Evolutionary conservation across 2,113 vertebrate species (phyloP).

Genomic region (Stegastes partitus): DNA sequence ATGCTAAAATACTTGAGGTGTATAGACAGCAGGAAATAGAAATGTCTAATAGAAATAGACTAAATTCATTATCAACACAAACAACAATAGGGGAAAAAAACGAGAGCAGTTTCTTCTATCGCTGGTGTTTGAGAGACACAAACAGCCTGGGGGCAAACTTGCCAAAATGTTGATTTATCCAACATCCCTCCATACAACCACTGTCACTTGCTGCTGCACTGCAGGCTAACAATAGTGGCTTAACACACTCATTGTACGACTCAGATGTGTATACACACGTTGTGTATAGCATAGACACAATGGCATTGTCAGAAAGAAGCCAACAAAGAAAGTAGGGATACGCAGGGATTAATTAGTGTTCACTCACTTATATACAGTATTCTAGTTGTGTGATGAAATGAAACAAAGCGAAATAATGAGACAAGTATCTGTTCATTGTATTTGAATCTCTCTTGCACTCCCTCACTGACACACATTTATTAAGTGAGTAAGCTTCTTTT

Average conservation of each 20-base stretch:
- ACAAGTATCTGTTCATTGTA: no score
- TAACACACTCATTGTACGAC: not conserved
- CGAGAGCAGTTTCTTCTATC: not conserved
- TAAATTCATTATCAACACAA: not conserved
- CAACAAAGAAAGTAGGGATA: not conserved
- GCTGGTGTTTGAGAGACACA: not conserved
- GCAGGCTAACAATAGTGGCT: slow-evolving; percentile 10
- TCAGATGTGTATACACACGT: not conserved
- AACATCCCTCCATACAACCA: slow-evolving; percentile 7
- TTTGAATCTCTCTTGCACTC: no score
- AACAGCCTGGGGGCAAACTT: slow-evolving; percentile 2
- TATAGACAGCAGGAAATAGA: not conserved
- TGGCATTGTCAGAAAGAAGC: not conserved
- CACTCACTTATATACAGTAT: not conserved
- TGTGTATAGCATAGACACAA: not conserved
- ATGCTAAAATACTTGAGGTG: no score
- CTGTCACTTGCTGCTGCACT: slow-evolving; percentile 19
- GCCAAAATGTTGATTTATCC: slow-evolving; percentile 31
- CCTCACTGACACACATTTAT: no score
- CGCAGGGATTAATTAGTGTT: slow-evolving; percentile 6
- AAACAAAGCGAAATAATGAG: no score
- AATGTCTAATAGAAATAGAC: not conserved
- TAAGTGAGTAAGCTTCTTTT: no score
- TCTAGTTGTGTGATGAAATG: no score
- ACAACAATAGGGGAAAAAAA: not conserved